Conservation (phyloP, 2,113 vertebrate genomes). For the Oxyruncus cristatus region DNA sequence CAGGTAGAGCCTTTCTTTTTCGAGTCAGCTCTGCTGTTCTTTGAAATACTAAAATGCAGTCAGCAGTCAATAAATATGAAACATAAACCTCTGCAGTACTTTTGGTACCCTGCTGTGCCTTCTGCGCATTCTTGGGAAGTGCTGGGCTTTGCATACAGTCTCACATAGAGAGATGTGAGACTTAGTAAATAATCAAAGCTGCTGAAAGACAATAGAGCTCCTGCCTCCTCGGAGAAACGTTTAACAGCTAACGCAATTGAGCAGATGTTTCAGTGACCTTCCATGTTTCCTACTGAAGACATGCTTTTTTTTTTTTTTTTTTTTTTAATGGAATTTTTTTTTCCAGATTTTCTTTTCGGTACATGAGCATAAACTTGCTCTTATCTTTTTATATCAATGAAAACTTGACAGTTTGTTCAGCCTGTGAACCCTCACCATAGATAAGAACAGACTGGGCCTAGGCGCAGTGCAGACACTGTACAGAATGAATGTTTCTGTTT, state of each 20-base stretch:
- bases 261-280: slow-evolving; percentile 64
- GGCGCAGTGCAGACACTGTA: neutral
- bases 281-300: slow-evolving; percentile 50
- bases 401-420: neutral
- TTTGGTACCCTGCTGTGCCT: neutral
- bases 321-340: neutral
- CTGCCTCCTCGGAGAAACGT: slow-evolving; percentile 38
- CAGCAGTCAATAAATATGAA: slow-evolving; percentile 4
- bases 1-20: neutral
- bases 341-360: slow-evolving; percentile 43
- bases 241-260: slow-evolving; percentile 44
- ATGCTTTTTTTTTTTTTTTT: neutral
- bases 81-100: slow-evolving; percentile 14
- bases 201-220: slow-evolving; percentile 50
- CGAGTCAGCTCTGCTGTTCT: neutral
- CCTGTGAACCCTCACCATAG: neutral
- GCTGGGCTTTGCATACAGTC: neutral
- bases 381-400: neutral
- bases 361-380: neutral
- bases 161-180: neutral
- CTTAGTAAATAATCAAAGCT: slow-evolving; percentile 64
- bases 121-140: neutral
- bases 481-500: neutral
- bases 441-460: neutral
- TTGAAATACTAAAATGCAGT: neutral